Evolutionary conservation across 2,888 invertebrate species (phyloP), one percentile per base, ranked within the genome.

Genomic region (Endomychus coccineus): DNA sequence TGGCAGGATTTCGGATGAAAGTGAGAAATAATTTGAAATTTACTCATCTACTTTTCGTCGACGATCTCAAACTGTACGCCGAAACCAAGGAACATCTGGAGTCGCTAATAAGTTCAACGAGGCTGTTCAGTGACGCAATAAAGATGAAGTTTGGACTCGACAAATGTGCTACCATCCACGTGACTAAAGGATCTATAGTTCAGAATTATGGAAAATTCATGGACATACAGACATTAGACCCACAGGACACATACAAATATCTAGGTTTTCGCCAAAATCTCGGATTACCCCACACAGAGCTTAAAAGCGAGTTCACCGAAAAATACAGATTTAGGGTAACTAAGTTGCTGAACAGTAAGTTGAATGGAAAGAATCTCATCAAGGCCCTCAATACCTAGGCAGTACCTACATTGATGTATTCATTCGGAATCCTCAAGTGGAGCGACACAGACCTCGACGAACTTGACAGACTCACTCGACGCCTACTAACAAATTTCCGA

Each of bases 1-100:
- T n/a, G n/a, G n/a, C n/a, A n/a, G n/a, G n/a, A n/a, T n/a, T n/a
- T n/a, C n/a, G n/a, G n/a, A n/a, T n/a, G n/a, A n/a, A n/a, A n/a
- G n/a, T n/a, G n/a, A n/a, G n/a, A n/a, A n/a, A n/a, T n/a, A n/a
- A n/a, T n/a, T n/a, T n/a, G n/a, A 34, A 16, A 6, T 28, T 42
- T 10, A 31, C 35, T 7, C 44, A 50, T 27, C 33, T 45, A 3
- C 28, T 50, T 5, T 45, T 49, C 19, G 41, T 45, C 35, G 45
- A 49, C 27, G 46, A 49, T 19, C 22, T 49, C 16, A 46, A 49
- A 25, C 25, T 49, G 7, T 45, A 39, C 36, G 45, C 44, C 16
- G 24, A 17, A 9, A 34, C 10, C 7, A 3, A 9, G 5, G 6
- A 31, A 6, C 27, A 34, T 3, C 14, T 34, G 16, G 27, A 30